Evolutionary conservation across 2,113 vertebrate species (phyloP).

Genomic region (Phyllostomus hastatus): DNA sequence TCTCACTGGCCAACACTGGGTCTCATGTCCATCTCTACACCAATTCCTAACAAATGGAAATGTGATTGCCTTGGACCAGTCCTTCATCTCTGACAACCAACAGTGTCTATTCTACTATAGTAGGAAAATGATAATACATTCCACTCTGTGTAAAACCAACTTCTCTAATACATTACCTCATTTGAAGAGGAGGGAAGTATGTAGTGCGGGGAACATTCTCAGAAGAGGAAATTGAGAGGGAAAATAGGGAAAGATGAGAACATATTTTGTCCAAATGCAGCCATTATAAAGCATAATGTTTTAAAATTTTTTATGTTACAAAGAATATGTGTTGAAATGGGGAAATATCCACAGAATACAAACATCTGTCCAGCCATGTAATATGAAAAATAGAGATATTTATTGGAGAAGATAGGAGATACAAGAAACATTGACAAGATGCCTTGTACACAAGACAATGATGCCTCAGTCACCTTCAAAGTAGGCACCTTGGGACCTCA

Average conservation of each 20-base stretch:
- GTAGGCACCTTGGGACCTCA: no score
- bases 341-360: background rate
- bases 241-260: background rate
- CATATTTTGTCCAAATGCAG: background rate
- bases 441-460: no score
- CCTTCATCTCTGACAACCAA: background rate
- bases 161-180: background rate
- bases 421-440: no score
- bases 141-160: background rate
- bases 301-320: background rate
- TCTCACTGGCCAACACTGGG: background rate
- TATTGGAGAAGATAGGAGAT: no score
- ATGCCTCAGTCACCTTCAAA: no score
- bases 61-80: background rate
- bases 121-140: background rate
- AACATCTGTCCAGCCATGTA: no score
- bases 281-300: background rate
- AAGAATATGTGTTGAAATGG: background rate
- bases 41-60: background rate
- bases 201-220: background rate
- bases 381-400: no score
- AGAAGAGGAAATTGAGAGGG: slow-evolving; percentile 42
- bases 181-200: slow-evolving; percentile 20
- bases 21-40: background rate
- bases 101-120: background rate